Percentiles rank a stretch among this genome's conserved stretches.
phyloP scores from a whole-genome alignment of 1,140 invertebrate genomes.

The Anadara kagoshimensis region DNA sequence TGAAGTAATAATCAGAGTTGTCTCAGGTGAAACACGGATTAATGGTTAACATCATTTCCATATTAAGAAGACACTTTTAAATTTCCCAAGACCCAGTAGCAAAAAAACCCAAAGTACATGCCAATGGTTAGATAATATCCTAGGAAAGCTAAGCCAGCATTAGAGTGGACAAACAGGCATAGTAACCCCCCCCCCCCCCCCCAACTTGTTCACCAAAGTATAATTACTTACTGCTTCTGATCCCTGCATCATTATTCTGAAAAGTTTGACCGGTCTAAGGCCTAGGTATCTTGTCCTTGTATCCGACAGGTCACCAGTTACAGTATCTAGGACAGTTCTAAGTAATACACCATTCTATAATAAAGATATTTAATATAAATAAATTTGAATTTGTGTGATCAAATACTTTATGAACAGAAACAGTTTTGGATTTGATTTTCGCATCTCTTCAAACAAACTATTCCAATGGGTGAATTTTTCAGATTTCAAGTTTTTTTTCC shows the following conservation, averaged over 20 bases:
- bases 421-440: not conserved
- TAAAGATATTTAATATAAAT: not conserved
- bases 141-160: not conserved
- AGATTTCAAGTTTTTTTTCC: too few species aligned
- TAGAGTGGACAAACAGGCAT: too few species aligned
- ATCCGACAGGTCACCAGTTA: slow-evolving; percentile 97
- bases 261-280: slow-evolving; percentile 95
- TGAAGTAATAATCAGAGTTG: not conserved
- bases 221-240: slow-evolving; percentile 91
- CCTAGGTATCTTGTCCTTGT: slow-evolving; percentile 97
- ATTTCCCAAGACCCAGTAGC: too few species aligned
- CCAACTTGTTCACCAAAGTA: too few species aligned
- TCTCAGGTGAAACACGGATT: not conserved
- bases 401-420: not conserved
- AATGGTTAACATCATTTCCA: not conserved
- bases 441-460: too few species aligned
- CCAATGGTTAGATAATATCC: too few species aligned
- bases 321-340: slow-evolving; percentile 95
- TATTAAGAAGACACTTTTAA: not conserved
- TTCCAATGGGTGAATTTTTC: too few species aligned
- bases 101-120: too few species aligned
- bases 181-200: too few species aligned
- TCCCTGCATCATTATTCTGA: slow-evolving; percentile 95
- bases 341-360: slow-evolving; percentile 94
- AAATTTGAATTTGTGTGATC: not conserved